Evolutionary conservation across 2,888 invertebrate genomes (phyloP).

Genomic region (Amorpha juglandis): DNA sequence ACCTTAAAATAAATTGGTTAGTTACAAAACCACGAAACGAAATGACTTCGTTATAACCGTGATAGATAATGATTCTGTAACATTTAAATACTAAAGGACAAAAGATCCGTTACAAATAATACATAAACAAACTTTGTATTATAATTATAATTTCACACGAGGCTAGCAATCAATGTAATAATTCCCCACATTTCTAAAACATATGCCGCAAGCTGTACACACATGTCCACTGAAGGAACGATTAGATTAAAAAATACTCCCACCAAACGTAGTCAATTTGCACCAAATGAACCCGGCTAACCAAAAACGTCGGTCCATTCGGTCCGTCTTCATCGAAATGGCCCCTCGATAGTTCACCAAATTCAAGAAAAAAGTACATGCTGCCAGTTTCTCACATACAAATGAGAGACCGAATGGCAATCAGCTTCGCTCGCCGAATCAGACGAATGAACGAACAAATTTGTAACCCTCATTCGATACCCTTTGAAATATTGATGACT

Average conservation of each 20-base stretch:
- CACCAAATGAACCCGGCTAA: conserved; percentile 19
- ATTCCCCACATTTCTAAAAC: neutral
- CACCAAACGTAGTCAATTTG: conserved; percentile 9
- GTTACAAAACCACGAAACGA: neutral
- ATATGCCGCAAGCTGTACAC: neutral
- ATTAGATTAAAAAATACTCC: conserved; percentile 17
- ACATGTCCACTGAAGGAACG: neutral
- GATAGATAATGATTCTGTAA: no score
- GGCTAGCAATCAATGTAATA: neutral
- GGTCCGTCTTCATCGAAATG: conserved; percentile 12
- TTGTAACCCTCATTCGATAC: conserved; percentile 56
- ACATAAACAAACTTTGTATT: no score
- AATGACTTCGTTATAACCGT: no score
- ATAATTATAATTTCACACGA: no score
- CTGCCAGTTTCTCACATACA: conserved; percentile 41
- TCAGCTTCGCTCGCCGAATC: conserved; percentile 52
- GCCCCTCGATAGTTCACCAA: conserved; percentile 15
- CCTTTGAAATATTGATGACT: conserved; percentile 71
- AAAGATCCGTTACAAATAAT: no score
- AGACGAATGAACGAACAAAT: conserved; percentile 57
- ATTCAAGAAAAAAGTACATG: conserved; percentile 32
- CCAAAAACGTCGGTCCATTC: conserved; percentile 11
- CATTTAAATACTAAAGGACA: no score
- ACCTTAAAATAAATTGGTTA: neutral
- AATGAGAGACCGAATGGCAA: conserved; percentile 60